These are phyloP conservation scores for Sialis lutaria DNA, from an alignment of 2,888 invertebrate species.

Conservation along the genomic window DNA sequence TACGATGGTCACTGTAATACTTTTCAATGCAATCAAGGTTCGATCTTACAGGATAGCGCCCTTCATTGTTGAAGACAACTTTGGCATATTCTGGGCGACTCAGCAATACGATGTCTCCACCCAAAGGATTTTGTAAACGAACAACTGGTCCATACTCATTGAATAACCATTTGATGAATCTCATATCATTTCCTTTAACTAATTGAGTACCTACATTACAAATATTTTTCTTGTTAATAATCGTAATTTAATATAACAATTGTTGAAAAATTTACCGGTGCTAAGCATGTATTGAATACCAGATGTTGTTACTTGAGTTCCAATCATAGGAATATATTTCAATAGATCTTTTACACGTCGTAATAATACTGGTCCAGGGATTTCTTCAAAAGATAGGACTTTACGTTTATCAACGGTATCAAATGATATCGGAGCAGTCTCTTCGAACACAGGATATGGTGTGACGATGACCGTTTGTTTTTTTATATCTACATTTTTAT, in stretches of 20 bases:
- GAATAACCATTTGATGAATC: constrained; percentile 27
- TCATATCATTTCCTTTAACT: constrained; percentile 27
- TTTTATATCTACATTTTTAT: too few relatives aligned
- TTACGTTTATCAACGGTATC: not conserved
- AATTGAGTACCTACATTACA: constrained; percentile 22
- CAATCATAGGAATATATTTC: constrained; percentile 39
- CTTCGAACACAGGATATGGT: too few relatives aligned
- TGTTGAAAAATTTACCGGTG: constrained; percentile 23
- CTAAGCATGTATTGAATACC: constrained; percentile 31
- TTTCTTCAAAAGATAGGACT: constrained; percentile 35
- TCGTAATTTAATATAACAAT: not conserved
- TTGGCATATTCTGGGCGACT: constrained; percentile 46
- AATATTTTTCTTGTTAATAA: not conserved
- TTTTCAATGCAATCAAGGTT: constrained; percentile 44
- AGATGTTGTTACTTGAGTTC: constrained; percentile 39
- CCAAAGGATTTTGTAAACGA: constrained; percentile 43
- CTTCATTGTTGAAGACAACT: constrained; percentile 41
- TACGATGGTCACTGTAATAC: constrained; percentile 38
- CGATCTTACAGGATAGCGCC: constrained; percentile 38
- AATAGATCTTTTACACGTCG: constrained; percentile 38
- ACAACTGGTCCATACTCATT: constrained; percentile 46
- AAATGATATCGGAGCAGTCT: too few relatives aligned
- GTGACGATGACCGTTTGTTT: too few relatives aligned
- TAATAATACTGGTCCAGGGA: constrained; percentile 42
- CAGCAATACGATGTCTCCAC: constrained; percentile 42